A percentile compares a stretch with the other conserved stretches of the same genome.
These are phyloP conservation scores for Dynastes hyllus DNA, from an alignment of 2,888 invertebrate species.

Conservation along the genomic window DNA sequence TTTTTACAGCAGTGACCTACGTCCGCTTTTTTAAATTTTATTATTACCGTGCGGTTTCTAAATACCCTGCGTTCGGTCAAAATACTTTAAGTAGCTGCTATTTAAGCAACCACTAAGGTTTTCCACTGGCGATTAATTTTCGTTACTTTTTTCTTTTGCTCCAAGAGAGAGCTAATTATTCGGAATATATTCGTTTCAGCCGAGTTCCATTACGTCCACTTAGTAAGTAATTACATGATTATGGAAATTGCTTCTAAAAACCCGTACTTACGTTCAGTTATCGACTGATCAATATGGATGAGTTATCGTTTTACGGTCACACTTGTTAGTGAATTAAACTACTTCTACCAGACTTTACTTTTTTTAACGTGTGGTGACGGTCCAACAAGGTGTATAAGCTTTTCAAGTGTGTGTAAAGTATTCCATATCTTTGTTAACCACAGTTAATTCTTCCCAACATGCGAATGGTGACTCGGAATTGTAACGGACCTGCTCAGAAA, in stretches of 20 bases:
- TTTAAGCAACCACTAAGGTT: conserved; percentile 10
- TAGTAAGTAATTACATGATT: conserved; percentile 44
- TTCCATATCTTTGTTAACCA: too few species aligned
- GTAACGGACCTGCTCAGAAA: too few species aligned
- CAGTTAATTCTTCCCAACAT: too few species aligned
- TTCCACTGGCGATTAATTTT: conserved; percentile 27
- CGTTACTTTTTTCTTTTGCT: conserved; percentile 2
- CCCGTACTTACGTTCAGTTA: conserved; percentile 23
- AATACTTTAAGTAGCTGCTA: conserved; percentile 18
- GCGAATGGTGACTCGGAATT: too few species aligned
- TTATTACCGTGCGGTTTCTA: conserved; percentile 6
- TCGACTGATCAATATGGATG: conserved; percentile 45
- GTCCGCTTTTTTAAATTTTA: conserved; percentile 4
- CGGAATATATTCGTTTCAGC: conserved; percentile 32
- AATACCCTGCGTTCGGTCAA: background rate
- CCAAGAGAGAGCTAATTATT: conserved; percentile 11
- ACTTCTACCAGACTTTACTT: too few species aligned
- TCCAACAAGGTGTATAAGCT: too few species aligned
- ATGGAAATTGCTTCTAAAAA: conserved; percentile 31
- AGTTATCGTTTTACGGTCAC: conserved; percentile 35
- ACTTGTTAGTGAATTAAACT: conserved; percentile 13
- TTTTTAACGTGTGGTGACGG: too few species aligned
- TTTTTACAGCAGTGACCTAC: background rate
- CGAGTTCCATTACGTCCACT: conserved; percentile 44
- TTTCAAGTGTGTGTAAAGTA: too few species aligned